These are phyloP conservation scores for Columbina picui DNA, from an alignment of 2,113 vertebrate genomes.

Conservation along the genomic window DNA sequence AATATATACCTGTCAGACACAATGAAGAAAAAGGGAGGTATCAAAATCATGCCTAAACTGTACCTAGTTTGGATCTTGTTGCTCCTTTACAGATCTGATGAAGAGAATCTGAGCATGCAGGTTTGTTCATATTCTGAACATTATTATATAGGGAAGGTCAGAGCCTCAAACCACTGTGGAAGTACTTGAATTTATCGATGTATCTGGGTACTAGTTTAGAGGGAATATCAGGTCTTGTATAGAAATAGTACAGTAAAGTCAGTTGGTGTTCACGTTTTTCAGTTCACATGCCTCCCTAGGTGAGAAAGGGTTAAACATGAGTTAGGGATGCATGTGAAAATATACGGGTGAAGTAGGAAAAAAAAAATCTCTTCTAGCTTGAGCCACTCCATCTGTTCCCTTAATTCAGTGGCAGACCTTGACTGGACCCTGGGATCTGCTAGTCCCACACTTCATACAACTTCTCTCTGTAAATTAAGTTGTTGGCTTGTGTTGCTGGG, in stretches of 20 bases:
- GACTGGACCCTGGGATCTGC: constrained; percentile 45
- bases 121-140: neutral
- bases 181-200: neutral
- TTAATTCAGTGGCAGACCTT: constrained; percentile 63
- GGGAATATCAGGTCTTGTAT: neutral
- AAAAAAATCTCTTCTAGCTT: constrained; percentile 50
- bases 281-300: neutral
- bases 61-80: neutral
- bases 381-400: constrained; percentile 74
- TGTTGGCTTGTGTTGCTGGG: constrained; percentile 59
- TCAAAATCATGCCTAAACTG: neutral
- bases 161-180: neutral
- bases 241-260: neutral
- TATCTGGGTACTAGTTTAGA: neutral
- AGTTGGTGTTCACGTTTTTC: neutral
- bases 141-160: neutral
- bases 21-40: neutral
- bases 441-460: constrained; percentile 46
- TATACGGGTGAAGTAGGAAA: constrained; percentile 6
- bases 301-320: constrained; percentile 43
- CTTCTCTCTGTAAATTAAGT: constrained; percentile 67
- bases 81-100: neutral
- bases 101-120: neutral
- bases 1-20: neutral
- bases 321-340: constrained; percentile 49